Evolutionary conservation across 1,140 invertebrate genomes (phyloP).

Genomic region (Platorchestia sp.): DNA sequence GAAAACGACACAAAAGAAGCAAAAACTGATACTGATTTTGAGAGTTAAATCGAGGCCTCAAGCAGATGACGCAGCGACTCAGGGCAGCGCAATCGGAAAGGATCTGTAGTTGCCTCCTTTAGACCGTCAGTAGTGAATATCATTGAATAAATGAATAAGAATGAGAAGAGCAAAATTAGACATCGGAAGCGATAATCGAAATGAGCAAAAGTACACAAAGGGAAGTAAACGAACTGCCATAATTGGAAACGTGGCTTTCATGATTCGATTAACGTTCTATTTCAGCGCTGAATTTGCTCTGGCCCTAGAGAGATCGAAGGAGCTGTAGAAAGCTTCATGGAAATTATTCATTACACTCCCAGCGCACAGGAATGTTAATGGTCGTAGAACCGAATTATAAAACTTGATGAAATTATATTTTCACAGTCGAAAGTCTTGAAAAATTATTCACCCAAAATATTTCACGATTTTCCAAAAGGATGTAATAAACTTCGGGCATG

Average conservation of each 20-base stretch:
- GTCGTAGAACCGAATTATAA: neutral
- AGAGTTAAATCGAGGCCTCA: neutral
- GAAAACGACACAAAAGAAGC: neutral
- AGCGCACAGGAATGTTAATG: neutral
- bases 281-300: neutral
- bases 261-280: neutral
- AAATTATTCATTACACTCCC: neutral
- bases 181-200: constrained; percentile 27
- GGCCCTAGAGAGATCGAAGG: neutral
- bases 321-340: neutral
- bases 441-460: neutral
- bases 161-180: constrained; percentile 29
- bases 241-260: neutral
- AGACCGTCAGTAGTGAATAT: constrained; percentile 4
- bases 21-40: neutral
- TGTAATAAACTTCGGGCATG: neutral
- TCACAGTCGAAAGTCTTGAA: neutral
- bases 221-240: neutral
- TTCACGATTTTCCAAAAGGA: too few species aligned
- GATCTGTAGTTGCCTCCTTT: neutral
- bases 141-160: constrained; percentile 48
- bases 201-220: neutral
- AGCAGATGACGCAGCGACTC: neutral
- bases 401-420: neutral
- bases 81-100: neutral